phyloP scores from a whole-genome alignment of 2,113 vertebrate genomes.

The Sceloporus tristichus region DNA sequence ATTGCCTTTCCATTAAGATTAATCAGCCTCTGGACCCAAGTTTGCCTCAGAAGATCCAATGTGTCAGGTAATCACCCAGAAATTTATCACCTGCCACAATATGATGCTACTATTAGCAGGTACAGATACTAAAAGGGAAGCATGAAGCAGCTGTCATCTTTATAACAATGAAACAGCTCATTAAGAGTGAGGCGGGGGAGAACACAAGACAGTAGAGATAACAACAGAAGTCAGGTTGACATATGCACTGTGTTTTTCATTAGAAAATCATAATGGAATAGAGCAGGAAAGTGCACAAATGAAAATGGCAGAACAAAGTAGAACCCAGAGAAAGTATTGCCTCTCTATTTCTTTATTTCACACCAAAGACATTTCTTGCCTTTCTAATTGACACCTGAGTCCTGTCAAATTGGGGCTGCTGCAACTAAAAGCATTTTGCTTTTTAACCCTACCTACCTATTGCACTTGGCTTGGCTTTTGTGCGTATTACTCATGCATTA shows the following conservation, averaged over 20 bases:
- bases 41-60: background rate
- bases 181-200: background rate
- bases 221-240: background rate
- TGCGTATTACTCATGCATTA: background rate
- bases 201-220: background rate
- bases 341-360: slow-evolving; percentile 31
- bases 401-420: slow-evolving; percentile 1
- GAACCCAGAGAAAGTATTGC: slow-evolving; percentile 11
- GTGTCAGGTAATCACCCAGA: background rate
- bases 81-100: background rate
- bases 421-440: slow-evolving; percentile 9
- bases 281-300: background rate
- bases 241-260: background rate
- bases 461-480: slow-evolving; percentile 15
- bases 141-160: background rate
- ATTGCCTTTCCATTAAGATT: background rate
- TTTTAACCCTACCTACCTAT: slow-evolving; percentile 23
- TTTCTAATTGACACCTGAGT: slow-evolving; percentile 26
- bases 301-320: slow-evolving; percentile 3
- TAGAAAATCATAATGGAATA: background rate
- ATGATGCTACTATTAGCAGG: slow-evolving; percentile 17
- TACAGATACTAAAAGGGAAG: slow-evolving; percentile 4
- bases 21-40: background rate
- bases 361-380: background rate
- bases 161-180: slow-evolving; percentile 14